A percentile compares a stretch with the other conserved stretches of the same genome.
Evolutionary conservation across 2,113 vertebrate species (phyloP).

Genomic region (Uropsilus gracilis): DNA sequence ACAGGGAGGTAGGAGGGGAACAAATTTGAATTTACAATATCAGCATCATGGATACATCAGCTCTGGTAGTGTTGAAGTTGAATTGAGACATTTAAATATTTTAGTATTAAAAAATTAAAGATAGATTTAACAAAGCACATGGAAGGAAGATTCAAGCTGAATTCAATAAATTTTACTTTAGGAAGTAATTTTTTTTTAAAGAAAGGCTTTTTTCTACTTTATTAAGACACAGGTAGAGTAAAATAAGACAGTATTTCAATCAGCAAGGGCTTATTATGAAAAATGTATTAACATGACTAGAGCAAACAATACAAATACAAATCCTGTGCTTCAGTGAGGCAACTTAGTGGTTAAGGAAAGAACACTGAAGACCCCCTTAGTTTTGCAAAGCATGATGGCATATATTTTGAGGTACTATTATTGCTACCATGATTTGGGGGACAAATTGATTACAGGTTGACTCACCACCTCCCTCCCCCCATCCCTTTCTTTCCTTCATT

Average conservation of each 20-base stretch:
- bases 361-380: neutral
- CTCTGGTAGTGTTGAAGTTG: neutral
- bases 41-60: neutral
- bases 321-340: neutral
- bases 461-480: neutral
- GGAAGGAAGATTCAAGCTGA: neutral
- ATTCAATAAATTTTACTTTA: neutral
- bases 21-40: neutral
- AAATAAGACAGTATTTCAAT: neutral
- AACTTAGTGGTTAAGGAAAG: slow-evolving; percentile 6
- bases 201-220: neutral
- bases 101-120: too few relatives aligned
- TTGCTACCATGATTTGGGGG: slow-evolving; percentile 61
- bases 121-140: neutral
- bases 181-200: neutral
- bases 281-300: neutral
- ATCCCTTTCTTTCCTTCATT: neutral
- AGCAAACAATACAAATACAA: neutral
- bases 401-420: slow-evolving; percentile 30
- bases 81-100: too few relatives aligned
- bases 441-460: slow-evolving; percentile 64
- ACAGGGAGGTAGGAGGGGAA: too few relatives aligned
- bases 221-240: neutral
- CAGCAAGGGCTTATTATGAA: neutral
- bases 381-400: slow-evolving; percentile 54